These are phyloP conservation scores for Agrochola lota DNA, from an alignment of 2,888 invertebrate species.

Conservation along the genomic window DNA sequence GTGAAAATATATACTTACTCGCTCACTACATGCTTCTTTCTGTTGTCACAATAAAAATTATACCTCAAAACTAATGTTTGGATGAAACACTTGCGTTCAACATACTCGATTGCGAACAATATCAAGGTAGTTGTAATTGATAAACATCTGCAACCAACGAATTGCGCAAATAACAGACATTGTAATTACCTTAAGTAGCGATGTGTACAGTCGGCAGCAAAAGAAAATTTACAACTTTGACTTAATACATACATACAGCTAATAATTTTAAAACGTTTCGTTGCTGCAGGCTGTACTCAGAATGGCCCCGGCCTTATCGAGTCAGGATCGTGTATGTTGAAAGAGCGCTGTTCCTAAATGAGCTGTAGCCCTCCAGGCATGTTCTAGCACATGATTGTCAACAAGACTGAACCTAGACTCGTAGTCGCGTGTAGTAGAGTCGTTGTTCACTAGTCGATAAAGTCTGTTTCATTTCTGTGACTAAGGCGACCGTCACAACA, in stretches of 20 bases:
- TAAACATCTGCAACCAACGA: slow-evolving; percentile 36
- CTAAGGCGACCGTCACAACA: slow-evolving; percentile 64
- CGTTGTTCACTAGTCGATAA: slow-evolving; percentile 60
- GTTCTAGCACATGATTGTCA: slow-evolving; percentile 42
- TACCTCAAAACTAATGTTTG: slow-evolving; percentile 54
- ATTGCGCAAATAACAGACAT: slow-evolving; percentile 38
- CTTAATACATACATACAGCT: slow-evolving; percentile 7
- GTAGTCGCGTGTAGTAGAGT: slow-evolving; percentile 41
- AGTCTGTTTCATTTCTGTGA: slow-evolving; percentile 55
- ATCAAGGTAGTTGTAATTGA: slow-evolving; percentile 41
- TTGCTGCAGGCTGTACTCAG: slow-evolving; percentile 39
- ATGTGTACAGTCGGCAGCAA: slow-evolving; percentile 39
- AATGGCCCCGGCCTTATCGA: background rate
- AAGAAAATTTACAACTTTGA: slow-evolving; percentile 1
- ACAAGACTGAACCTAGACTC: slow-evolving; percentile 61
- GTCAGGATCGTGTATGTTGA: slow-evolving; percentile 39
- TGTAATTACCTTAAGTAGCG: slow-evolving; percentile 21
- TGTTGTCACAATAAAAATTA: slow-evolving; percentile 45
- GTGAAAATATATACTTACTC: slow-evolving; percentile 58
- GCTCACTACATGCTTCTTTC: slow-evolving; percentile 6
- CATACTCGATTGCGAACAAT: slow-evolving; percentile 28
- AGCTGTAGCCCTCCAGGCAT: slow-evolving; percentile 32
- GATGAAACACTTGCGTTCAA: slow-evolving; percentile 43
- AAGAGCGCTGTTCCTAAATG: slow-evolving; percentile 43
- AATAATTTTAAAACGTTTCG: slow-evolving; percentile 5